These are phyloP conservation scores for Riptortus pedestris DNA, from an alignment of 1,140 invertebrate genomes.

Conservation along the genomic window DNA sequence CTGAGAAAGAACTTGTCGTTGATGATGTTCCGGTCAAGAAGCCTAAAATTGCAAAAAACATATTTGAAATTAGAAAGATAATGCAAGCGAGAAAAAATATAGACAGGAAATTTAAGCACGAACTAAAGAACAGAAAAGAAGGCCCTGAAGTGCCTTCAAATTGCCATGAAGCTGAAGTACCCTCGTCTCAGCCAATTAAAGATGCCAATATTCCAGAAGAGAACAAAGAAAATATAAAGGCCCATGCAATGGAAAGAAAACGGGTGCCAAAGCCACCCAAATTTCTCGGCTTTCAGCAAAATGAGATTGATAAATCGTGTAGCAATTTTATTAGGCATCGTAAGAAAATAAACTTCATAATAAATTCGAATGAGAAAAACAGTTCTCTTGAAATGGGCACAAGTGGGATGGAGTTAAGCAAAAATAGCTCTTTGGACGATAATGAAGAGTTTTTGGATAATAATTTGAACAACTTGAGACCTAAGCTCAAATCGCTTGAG, in stretches of 20 bases:
- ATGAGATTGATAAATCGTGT: background rate
- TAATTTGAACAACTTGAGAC: background rate
- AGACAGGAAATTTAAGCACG: background rate
- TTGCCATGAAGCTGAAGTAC: background rate
- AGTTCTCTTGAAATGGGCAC: too few relatives aligned
- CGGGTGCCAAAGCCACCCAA: background rate
- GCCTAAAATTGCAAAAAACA: constrained; percentile 32
- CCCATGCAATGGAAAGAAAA: background rate
- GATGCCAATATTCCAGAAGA: background rate
- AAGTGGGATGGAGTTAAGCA: background rate
- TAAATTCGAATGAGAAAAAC: background rate
- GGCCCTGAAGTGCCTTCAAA: background rate
- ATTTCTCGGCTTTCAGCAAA: background rate
- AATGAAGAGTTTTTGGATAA: background rate
- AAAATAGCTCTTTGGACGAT: background rate
- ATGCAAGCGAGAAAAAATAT: constrained; percentile 26
- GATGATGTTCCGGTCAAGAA: constrained; percentile 29
- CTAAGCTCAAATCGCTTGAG: background rate
- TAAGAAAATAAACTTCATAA: background rate
- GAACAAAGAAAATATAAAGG: constrained; percentile 6
- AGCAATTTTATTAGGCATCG: too few relatives aligned
- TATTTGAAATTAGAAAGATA: constrained; percentile 31
- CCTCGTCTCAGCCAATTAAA: background rate
- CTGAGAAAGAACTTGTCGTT: background rate
- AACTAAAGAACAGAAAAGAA: background rate